Percentiles rank a stretch among this genome's conserved stretches.
These are phyloP conservation scores for Eulemur mongoz DNA, from an alignment of 2,797 vertebrate genomes.

Conservation along the genomic window DNA sequence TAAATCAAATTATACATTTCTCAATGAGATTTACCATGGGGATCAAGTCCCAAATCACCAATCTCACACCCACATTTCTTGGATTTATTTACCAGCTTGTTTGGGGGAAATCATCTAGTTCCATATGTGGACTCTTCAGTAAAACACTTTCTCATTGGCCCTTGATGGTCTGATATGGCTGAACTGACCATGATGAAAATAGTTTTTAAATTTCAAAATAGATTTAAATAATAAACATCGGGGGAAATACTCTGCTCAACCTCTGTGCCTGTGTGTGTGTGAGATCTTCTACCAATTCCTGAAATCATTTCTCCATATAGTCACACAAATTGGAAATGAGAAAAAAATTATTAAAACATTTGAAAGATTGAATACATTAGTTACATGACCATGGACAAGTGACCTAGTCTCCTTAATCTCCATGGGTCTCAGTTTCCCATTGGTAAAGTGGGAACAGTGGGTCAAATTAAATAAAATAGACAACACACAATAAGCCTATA, in stretches of 20 bases:
- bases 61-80: not conserved
- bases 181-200: not conserved
- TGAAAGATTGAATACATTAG: not conserved
- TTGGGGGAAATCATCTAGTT: not conserved
- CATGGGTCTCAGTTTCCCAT: not conserved
- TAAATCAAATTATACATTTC: slow-evolving; percentile 43
- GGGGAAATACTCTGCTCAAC: not conserved
- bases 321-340: slow-evolving; percentile 1
- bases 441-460: not conserved
- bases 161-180: not conserved
- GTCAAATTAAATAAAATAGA: not conserved
- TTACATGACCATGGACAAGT: not conserved
- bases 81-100: not conserved
- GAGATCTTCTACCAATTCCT: not conserved
- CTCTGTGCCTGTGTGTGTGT: not conserved
- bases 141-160: not conserved
- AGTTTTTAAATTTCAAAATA: not conserved
- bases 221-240: not conserved
- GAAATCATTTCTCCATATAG: not conserved
- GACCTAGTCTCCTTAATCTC: not conserved
- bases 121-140: not conserved
- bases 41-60: not conserved
- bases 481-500: not conserved
- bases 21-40: slow-evolving; percentile 12
- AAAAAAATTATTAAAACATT: not conserved